Percentiles rank a stretch among this genome's conserved stretches.
These are phyloP conservation scores for Amniataba percoides DNA, from an alignment of 2,797 vertebrate genomes.

Conservation along the genomic window DNA sequence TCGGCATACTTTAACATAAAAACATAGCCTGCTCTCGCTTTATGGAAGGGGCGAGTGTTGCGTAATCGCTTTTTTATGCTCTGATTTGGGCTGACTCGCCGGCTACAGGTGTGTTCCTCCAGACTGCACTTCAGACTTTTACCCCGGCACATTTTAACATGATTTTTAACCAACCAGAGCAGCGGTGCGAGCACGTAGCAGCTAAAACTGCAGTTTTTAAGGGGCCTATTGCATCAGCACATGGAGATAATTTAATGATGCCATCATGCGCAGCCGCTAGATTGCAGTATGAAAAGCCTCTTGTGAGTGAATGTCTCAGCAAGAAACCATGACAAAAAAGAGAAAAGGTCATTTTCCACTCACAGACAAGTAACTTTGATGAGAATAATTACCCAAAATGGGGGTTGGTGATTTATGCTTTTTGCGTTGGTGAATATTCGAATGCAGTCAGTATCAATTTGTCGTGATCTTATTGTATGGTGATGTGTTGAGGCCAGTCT, in stretches of 20 bases:
- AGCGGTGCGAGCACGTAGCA: not conserved
- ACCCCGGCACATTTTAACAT: not conserved
- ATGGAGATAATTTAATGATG: conserved; percentile 17
- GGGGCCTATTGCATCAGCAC: conserved; percentile 20
- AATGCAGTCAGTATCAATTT: not conserved
- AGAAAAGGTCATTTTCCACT: not conserved
- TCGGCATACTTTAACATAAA: conserved; percentile 28
- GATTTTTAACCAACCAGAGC: not conserved
- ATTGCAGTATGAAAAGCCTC: conserved; percentile 3
- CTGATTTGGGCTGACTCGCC: conserved; percentile 33
- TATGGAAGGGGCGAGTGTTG: conserved; percentile 31
- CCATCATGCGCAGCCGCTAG: conserved; percentile 15
- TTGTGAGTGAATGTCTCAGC: conserved; percentile 13
- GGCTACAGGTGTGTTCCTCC: conserved; percentile 51
- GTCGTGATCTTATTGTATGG: not conserved
- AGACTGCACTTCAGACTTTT: conserved; percentile 5
- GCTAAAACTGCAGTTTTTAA: conserved; percentile 10
- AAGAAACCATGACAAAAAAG: not conserved
- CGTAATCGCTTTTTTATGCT: conserved; percentile 33
- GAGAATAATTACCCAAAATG: not conserved
- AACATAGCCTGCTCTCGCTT: conserved; percentile 37
- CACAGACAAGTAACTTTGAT: not conserved
- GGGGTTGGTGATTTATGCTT: not conserved
- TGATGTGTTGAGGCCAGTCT: not conserved
- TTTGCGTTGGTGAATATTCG: not conserved